These are phyloP conservation scores for Mustela lutreola DNA, from an alignment of 2,113 vertebrate genomes.

Conservation along the genomic window DNA sequence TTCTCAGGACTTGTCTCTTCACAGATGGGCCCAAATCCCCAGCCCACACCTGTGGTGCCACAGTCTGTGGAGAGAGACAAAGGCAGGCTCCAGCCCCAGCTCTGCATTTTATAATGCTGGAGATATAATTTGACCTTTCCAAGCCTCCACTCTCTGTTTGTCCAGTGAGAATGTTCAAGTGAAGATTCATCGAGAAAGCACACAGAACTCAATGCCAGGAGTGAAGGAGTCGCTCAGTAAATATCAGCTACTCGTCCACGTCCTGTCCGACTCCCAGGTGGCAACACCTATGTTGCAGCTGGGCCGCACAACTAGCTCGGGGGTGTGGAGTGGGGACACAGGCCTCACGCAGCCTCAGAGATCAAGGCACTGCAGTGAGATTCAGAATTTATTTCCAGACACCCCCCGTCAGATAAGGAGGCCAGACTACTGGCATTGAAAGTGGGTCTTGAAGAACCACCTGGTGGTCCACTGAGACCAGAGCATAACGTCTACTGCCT, in stretches of 20 bases:
- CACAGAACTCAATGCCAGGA: background rate
- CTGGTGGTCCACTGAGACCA: background rate
- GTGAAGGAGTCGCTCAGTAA: background rate
- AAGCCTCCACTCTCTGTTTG: background rate
- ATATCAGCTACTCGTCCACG: background rate
- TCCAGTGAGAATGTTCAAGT: background rate
- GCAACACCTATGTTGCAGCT: background rate
- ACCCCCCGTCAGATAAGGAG: background rate
- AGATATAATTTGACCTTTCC: background rate
- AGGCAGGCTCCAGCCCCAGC: background rate
- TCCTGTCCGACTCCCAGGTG: background rate
- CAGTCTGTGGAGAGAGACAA: too few relatives aligned
- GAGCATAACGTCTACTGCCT: background rate
- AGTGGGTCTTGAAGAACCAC: too few relatives aligned
- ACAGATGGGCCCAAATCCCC: background rate
- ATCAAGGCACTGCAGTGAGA: background rate
- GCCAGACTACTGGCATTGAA: background rate
- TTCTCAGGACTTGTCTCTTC: background rate
- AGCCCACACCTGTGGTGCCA: background rate
- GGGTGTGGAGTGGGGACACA: background rate
- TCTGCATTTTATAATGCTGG: background rate
- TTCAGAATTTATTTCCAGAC: background rate
- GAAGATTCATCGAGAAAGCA: background rate
- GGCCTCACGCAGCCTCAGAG: background rate
- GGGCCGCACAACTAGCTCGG: background rate